Base-by-base conservation (phyloP, 1,140 invertebrate species). In the Paralvinella palmiformis region DNA sequence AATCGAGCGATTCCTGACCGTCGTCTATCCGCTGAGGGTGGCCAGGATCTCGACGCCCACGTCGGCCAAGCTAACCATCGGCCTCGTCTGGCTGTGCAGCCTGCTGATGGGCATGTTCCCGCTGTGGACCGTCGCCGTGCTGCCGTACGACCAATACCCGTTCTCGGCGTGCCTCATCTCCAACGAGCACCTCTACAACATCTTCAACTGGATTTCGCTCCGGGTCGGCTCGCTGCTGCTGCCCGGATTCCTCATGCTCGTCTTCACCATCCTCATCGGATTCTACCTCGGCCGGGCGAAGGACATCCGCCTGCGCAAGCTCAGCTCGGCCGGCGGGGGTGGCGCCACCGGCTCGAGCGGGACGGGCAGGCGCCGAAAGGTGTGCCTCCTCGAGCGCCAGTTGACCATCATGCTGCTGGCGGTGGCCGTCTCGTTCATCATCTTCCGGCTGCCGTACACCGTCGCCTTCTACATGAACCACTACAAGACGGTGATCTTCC, bases 371-470 rank as follows among this genome's bases (percentile, higher is more conserved):
- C 44, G 27, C 44, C 44, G 4, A 2, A n/a, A 2, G 2, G n/a
- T 20, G 10, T n/a, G 27, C 44, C 44, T 15, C 15, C 22, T 60
- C 3, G 31, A 63, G 29, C 17, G 1, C 13, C 62, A 63, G 33
- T 27, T 63, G 62, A 63, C 62, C 22, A 20, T 27, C 22, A 63
- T 63, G 62, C 53, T 63, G 32, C 17, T 63, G 50, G 62, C 50
- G 2, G 62, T 63, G 48, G 48, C 48, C 31, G 24, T 63, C 7
- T 17, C 29, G 3, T 57, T 56, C 48, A 13, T 63, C 32, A 13
- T 55, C n/a, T 20, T 63, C 5, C 62, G 62, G n/a, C 33, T 63
- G 17, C 62, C 62, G 2, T 56, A 63, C 62, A 48, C 62, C 48
- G 41, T 56, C 17, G 53, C 52, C 50, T 63, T 33, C 52, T 63